Evolutionary conservation across 2,113 vertebrate species (phyloP), one percentile per base, ranked within the genome.

Genomic region (Heloderma charlesbogerti): DNA sequence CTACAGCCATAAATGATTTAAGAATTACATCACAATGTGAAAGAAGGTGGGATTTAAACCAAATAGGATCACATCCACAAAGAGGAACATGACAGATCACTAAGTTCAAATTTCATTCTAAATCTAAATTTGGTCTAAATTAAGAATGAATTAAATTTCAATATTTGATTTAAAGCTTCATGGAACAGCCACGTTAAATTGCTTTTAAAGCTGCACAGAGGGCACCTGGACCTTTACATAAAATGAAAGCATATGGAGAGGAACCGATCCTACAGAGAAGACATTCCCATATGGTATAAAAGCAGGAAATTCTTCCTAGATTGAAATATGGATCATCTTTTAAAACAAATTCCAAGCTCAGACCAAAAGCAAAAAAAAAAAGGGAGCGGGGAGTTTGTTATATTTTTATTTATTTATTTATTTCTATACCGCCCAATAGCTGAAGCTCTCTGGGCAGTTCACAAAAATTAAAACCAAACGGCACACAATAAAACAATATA

Each of bases 291-390:
- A 75, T 91, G 63, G 10, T 57, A 7, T 91, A 91, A 84, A 66
- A 83, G 48, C 83, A 92, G 66, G 81, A 74, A 91, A 94, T 84
- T 95, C 40, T 94, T 66, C 88, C 81, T 40, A 93, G 54, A 87
- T 1, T 93, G 69, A 91, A 95, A 92, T 83, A 67, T 0, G 0
- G 51, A 92, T 95, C 48, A 88, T 93, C 69, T 93, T 91, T 45
- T 93, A 86, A 34, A 34, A 75, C 45, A 66, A 69, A 78, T 48
- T 83, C 72, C 82, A 86, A 66, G 43, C 43, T 90, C 54, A 0
- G 7, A 88, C 86, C 96, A 84, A 94, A 94, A 86, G 92, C 9
- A 94, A 90, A 15, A 89, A 25, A 13, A 40, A 48, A 82, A n/a
- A n/a, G n/a, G n/a, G n/a, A n/a, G n/a, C n/a, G n/a, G n/a, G n/a